phyloP scores from a whole-genome alignment of 2,113 vertebrate genomes.

The western clawed frog (Xenopus tropicalis) region DNA sequence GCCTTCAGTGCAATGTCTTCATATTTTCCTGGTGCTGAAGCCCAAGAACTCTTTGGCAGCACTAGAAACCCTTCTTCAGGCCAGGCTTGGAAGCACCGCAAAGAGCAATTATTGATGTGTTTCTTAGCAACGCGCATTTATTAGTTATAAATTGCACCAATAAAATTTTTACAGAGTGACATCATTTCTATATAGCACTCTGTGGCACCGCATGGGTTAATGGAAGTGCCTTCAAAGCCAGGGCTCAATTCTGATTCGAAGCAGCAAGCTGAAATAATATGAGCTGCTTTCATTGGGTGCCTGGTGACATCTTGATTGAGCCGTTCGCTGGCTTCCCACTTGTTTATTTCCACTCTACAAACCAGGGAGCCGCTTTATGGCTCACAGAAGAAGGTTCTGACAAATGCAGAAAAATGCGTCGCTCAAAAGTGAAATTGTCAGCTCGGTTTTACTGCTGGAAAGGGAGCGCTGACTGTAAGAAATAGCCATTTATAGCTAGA shows the following conservation, averaged over 20 bases:
- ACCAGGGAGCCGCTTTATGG: slow-evolving; percentile 26
- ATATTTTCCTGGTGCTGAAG: no score
- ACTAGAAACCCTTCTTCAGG: no score
- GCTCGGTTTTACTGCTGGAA: slow-evolving; percentile 37
- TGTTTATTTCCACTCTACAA: slow-evolving; percentile 32
- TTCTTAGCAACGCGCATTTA: background rate
- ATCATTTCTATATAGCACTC: background rate
- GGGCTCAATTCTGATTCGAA: background rate
- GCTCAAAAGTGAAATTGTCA: slow-evolving; percentile 36
- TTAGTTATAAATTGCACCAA: background rate
- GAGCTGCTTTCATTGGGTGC: background rate
- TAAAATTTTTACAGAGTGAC: background rate
- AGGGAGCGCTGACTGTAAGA: slow-evolving; percentile 25
- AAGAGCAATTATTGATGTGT: background rate
- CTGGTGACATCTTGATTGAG: background rate
- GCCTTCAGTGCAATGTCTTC: no score
- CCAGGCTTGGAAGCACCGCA: no score
- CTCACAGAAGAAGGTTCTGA: slow-evolving; percentile 20
- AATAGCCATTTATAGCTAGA: slow-evolving; percentile 15
- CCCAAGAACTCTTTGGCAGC: no score
- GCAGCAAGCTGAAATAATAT: slow-evolving; percentile 4
- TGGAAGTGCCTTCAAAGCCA: background rate
- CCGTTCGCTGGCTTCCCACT: slow-evolving; percentile 4
- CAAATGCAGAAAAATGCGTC: slow-evolving; percentile 25
- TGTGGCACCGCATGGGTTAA: background rate